These are phyloP conservation scores for Coleophora deauratella DNA, from an alignment of 2,888 invertebrate genomes.

Conservation along the genomic window DNA sequence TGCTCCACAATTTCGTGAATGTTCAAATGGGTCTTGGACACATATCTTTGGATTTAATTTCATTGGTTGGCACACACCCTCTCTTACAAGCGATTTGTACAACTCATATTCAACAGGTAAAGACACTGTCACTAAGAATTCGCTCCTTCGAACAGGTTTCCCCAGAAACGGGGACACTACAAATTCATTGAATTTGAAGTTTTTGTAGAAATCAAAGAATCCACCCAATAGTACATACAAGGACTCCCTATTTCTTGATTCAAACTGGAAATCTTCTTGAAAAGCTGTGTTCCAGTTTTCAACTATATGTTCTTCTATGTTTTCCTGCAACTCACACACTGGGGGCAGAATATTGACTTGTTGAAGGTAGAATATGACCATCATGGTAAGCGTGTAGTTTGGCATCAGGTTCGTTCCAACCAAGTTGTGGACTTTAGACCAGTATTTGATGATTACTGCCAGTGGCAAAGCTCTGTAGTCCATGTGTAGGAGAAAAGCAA, in stretches of 20 bases:
- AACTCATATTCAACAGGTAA: constrained; percentile 17
- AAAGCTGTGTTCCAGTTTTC: constrained; percentile 74
- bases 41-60: constrained; percentile 19
- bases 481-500: constrained; percentile 64
- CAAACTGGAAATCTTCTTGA: constrained; percentile 20
- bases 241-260: constrained; percentile 11
- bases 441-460: constrained; percentile 78
- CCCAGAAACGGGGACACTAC: constrained; percentile 25
- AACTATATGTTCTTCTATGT: constrained; percentile 24
- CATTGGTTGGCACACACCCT: constrained; percentile 9
- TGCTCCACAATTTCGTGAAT: constrained; percentile 23
- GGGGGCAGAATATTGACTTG: constrained; percentile 69
- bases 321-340: constrained; percentile 50
- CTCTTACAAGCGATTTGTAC: constrained; percentile 19
- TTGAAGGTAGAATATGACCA: constrained; percentile 80
- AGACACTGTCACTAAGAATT: constrained; percentile 10
- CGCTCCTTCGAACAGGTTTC: constrained; percentile 10
- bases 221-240: constrained; percentile 29
- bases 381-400: constrained; percentile 76
- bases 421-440: constrained; percentile 76
- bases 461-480: constrained; percentile 72
- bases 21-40: constrained; percentile 29
- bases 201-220: constrained; percentile 31
- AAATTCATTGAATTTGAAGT: constrained; percentile 22
- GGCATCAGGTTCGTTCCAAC: constrained; percentile 57